A percentile compares a stretch with the other conserved stretches of the same genome.
Conservation (phyloP, 2,888 invertebrate species). For the Temnothorax rugatulus region DNA sequence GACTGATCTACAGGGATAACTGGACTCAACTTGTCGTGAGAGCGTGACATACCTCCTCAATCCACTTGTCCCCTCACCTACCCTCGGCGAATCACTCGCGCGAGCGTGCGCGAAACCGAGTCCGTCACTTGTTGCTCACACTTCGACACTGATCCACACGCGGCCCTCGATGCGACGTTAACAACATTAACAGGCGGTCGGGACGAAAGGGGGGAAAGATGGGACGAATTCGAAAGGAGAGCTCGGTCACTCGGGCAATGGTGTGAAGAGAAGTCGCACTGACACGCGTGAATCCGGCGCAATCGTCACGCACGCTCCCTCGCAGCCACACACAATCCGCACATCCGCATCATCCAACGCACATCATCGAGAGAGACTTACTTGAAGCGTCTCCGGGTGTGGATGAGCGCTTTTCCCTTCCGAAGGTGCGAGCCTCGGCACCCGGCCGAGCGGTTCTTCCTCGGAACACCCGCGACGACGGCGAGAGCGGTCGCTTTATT, state of each 20-base stretch:
- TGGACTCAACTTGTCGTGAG: constrained; percentile 14
- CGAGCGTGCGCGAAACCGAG: constrained; percentile 40
- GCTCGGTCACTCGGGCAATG: neutral
- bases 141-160: constrained; percentile 70
- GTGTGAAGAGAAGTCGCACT: constrained; percentile 50
- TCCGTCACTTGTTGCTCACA: constrained; percentile 68
- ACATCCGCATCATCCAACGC: constrained; percentile 44
- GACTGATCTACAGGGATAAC: neutral
- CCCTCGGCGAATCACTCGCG: constrained; percentile 20
- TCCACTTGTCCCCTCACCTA: constrained; percentile 45
- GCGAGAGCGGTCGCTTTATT: constrained; percentile 11
- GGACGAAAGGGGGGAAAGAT: neutral
- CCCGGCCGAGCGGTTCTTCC: constrained; percentile 7
- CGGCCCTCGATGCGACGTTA: constrained; percentile 51
- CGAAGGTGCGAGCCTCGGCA: constrained; percentile 5
- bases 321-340: constrained; percentile 39
- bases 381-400: constrained; percentile 62
- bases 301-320: constrained; percentile 49
- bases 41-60: constrained; percentile 49
- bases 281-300: constrained; percentile 23
- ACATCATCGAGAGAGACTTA: constrained; percentile 64
- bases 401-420: constrained; percentile 15
- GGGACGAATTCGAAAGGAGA: neutral
- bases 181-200: constrained; percentile 3
- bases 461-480: constrained; percentile 41